These are phyloP conservation scores for Tolmerus cingulatus DNA, from an alignment of 2,888 invertebrate species.

Conservation along the genomic window DNA sequence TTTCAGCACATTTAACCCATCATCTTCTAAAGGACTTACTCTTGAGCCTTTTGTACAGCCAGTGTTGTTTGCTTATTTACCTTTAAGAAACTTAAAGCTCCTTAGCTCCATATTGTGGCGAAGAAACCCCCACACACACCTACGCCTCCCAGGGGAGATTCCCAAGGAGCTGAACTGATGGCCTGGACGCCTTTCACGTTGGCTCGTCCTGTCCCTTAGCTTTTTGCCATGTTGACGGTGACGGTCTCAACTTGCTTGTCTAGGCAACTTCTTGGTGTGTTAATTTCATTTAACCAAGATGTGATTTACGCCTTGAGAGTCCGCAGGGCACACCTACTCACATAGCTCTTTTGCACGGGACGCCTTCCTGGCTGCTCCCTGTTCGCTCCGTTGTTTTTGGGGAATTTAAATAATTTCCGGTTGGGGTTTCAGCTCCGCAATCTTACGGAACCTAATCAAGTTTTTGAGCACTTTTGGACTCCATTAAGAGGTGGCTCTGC, in stretches of 20 bases:
- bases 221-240: slow-evolving; percentile 32
- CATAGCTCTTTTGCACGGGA: background rate
- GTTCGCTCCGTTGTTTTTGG: background rate
- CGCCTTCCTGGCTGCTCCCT: background rate
- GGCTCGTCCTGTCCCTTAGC: slow-evolving; percentile 8
- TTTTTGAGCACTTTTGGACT: background rate
- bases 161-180: background rate
- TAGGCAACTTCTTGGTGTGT: slow-evolving; percentile 37
- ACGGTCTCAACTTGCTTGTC: slow-evolving; percentile 19
- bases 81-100: slow-evolving; percentile 34
- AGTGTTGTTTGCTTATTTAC: slow-evolving; percentile 40
- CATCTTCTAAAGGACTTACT: slow-evolving; percentile 41
- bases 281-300: slow-evolving; percentile 38
- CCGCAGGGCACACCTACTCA: slow-evolving; percentile 7
- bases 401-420: slow-evolving; percentile 2
- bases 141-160: background rate
- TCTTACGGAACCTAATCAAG: background rate
- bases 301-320: slow-evolving; percentile 35
- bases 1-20: slow-evolving; percentile 41
- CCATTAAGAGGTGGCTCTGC: background rate
- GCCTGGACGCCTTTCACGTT: slow-evolving; percentile 10
- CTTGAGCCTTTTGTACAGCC: slow-evolving; percentile 29
- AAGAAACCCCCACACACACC: background rate
- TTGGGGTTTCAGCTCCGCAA: background rate
- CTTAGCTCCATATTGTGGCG: slow-evolving; percentile 25